Evolutionary conservation across 2,888 invertebrate species (phyloP).

Genomic region (Rutpela maculata): DNA sequence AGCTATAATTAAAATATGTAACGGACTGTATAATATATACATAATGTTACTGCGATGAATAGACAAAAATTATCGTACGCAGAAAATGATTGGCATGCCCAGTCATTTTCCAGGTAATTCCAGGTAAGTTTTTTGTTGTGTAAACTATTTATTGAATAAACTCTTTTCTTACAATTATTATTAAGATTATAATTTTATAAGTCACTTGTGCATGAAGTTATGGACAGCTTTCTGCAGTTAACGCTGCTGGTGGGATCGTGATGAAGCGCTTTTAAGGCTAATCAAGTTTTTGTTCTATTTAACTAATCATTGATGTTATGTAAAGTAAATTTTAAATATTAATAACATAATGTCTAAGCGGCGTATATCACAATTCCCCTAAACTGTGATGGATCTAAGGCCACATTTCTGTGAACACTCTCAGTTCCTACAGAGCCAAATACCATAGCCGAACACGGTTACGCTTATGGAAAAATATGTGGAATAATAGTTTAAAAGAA

Average conservation of each 20-base stretch:
- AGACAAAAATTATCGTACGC: slow-evolving; percentile 22
- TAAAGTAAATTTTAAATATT: too few relatives aligned
- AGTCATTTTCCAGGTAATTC: slow-evolving; percentile 1
- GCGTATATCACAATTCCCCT: too few relatives aligned
- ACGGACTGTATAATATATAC: slow-evolving; percentile 8
- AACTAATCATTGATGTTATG: not conserved
- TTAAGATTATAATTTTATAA: slow-evolving; percentile 23
- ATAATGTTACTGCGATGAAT: slow-evolving; percentile 17
- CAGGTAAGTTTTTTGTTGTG: slow-evolving; percentile 2
- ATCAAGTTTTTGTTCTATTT: slow-evolving; percentile 2
- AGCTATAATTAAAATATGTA: slow-evolving; percentile 26
- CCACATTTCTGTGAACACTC: too few relatives aligned
- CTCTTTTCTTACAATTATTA: slow-evolving; percentile 19
- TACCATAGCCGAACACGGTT: too few relatives aligned
- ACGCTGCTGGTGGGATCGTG: not conserved
- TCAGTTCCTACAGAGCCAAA: too few relatives aligned
- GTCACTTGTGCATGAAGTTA: slow-evolving; percentile 17
- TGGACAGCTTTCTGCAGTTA: slow-evolving; percentile 1
- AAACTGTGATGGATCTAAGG: too few relatives aligned
- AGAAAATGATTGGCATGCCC: slow-evolving; percentile 32
- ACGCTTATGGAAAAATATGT: too few relatives aligned
- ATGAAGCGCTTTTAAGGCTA: slow-evolving; percentile 2
- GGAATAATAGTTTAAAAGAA: too few relatives aligned
- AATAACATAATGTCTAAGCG: too few relatives aligned
- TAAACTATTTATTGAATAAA: slow-evolving; percentile 24